Evolutionary conservation across 2,888 invertebrate genomes (phyloP).

Genomic region (Steinernema hermaphroditum): DNA sequence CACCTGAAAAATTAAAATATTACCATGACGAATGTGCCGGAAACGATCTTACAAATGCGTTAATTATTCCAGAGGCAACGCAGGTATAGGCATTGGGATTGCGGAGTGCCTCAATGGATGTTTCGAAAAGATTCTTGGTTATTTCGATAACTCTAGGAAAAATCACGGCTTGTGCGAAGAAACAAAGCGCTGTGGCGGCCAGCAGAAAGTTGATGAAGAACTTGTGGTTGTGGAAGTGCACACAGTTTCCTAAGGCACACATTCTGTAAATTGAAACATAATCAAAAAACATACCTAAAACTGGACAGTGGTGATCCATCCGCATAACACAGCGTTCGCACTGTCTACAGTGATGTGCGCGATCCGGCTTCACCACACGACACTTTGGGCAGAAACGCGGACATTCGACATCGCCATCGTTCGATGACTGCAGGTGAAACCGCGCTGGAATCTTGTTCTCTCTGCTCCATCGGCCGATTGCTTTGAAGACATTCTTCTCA

Average conservation of each 20-base stretch:
- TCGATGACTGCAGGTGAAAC: neutral
- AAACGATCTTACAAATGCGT: neutral
- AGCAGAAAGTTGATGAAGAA: constrained; percentile 46
- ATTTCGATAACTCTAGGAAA: neutral
- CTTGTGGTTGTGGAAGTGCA: constrained; percentile 47
- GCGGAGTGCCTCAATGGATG: neutral
- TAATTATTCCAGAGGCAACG: neutral
- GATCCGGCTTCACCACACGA: constrained; percentile 42
- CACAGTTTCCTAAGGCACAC: constrained; percentile 36
- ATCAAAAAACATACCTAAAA: constrained; percentile 37
- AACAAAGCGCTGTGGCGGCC: neutral
- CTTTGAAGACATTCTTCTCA: neutral
- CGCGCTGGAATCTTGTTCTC: neutral
- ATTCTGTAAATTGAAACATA: neutral
- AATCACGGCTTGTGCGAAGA: neutral
- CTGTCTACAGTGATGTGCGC: constrained; percentile 46
- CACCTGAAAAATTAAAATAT: neutral
- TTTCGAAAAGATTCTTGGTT: neutral
- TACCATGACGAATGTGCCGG: neutral
- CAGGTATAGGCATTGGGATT: neutral
- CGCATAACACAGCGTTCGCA: constrained; percentile 44
- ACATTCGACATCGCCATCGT: neutral
- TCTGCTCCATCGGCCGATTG: neutral
- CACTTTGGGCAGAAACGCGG: constrained; percentile 38
- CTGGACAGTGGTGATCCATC: constrained; percentile 54